These are phyloP conservation scores for Sycon ciliatum DNA, from an alignment of 37 sponge, comb jelly and placozoan species.

Conservation along the genomic window DNA sequence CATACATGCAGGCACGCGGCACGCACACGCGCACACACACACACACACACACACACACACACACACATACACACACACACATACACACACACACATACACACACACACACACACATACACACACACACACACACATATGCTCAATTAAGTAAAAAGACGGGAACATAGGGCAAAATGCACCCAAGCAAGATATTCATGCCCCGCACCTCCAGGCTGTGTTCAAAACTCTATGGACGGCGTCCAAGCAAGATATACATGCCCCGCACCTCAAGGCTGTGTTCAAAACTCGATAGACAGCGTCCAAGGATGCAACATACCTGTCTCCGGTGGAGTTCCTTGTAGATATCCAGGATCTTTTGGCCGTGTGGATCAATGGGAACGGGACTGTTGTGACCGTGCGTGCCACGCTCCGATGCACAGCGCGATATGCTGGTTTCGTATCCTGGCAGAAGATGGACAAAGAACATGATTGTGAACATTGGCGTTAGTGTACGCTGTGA, in stretches of 20 bases:
- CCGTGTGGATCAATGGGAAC: conserved; percentile 13
- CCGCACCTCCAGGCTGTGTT: no score
- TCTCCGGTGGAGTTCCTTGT: no score
- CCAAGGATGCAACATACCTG: not conserved
- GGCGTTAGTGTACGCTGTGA: no score
- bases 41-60: not conserved
- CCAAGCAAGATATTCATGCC: not conserved
- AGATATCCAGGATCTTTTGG: no score
- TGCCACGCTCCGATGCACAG: conserved; percentile 58
- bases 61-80: not conserved
- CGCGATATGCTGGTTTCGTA: conserved; percentile 32
- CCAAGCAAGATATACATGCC: not conserved
- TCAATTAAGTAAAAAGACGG: not conserved
- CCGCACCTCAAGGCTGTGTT: no score
- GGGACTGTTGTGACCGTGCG: conserved; percentile 54
- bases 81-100: not conserved
- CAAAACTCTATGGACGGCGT: no score
- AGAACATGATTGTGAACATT: no score
- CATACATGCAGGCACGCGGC: no score
- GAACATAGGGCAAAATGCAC: not conserved
- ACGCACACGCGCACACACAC: not conserved
- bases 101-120: conserved; percentile 10
- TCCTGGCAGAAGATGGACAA: no score
- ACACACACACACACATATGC: not conserved
- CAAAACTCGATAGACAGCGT: no score